Evolutionary conservation across 2,113 vertebrate species (phyloP).

Genomic region (Gobiocypris rarus): DNA sequence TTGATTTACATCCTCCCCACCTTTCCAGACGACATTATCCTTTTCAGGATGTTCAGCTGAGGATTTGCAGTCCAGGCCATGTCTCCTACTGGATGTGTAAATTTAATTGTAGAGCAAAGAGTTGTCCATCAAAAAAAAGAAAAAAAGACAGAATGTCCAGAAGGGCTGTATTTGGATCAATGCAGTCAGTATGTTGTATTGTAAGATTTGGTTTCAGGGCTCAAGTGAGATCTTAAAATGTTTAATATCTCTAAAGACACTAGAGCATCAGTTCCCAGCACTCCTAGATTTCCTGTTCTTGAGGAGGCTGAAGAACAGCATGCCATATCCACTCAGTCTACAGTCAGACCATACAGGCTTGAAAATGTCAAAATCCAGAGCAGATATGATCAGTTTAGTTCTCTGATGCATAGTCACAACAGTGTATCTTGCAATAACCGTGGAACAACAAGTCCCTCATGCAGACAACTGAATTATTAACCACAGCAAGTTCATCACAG

Average conservation of each 20-base stretch:
- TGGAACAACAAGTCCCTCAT: not conserved
- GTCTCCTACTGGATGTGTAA: slow-evolving; percentile 6
- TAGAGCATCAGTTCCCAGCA: not conserved
- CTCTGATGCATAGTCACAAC: not conserved
- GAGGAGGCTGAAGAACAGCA: not conserved
- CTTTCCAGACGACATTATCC: not conserved
- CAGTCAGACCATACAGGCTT: not conserved
- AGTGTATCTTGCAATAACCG: not conserved
- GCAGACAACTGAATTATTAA: not conserved
- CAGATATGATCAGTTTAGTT: not conserved
- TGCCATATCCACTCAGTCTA: not conserved
- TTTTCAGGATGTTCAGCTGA: not conserved
- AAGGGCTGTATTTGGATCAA: not conserved
- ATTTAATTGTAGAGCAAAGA: slow-evolving; percentile 19
- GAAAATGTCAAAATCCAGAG: slow-evolving; percentile 2
- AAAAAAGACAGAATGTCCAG: not conserved
- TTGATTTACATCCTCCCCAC: not conserved
- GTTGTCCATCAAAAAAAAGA: not conserved
- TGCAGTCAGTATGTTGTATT: not conserved
- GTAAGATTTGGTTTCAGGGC: not conserved
- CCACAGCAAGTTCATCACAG: not conserved
- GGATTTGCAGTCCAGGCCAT: slow-evolving; percentile 1
- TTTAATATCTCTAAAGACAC: not conserved
- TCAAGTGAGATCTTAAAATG: slow-evolving; percentile 7
- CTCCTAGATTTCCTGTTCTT: not conserved